Evolutionary conservation across 2,888 invertebrate genomes (phyloP), one percentile per base, ranked within the genome.

Genomic region (Acanthoscelides obtectus): DNA sequence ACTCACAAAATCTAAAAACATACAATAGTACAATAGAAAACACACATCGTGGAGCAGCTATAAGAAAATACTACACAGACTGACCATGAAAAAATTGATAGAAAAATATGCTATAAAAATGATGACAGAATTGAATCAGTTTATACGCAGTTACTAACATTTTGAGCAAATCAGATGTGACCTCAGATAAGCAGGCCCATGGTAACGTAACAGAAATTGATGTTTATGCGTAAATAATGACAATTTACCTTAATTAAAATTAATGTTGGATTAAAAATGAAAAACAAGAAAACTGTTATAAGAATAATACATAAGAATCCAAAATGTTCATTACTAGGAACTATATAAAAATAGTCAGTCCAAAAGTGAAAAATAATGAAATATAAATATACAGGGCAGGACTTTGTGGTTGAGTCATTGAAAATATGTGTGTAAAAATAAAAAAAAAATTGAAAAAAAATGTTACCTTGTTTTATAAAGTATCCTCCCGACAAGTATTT

Each of bases 331-430:
- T 70, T 69, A 8, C 21, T 45, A 64, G 69, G 68, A 63, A 69
- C 69, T 71, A 66, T 69, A 71, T 67, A 67, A 3, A 22, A 64
- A 70, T 67, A 67, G 72, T 70, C 69, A 72, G 72, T 72, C 72
- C 68, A 69, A 65, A 72, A 70, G 27, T 67, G 65, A 71, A 67
- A n/a, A n/a, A n/a, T n/a, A n/a, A n/a, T n/a, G 69, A 20, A 45
- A 67, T 66, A 64, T 63, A 67, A 22, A 67, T 64, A 45, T 17
- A 64, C 66, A n/a, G n/a, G n/a, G n/a, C n/a, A n/a, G n/a, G n/a
- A n/a, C n/a, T n/a, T n/a, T n/a, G n/a, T n/a, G n/a, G n/a, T n/a
- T n/a, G n/a, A n/a, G n/a, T n/a, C n/a, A n/a, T n/a, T n/a, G n/a
- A n/a, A n/a, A n/a, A n/a, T n/a, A n/a, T n/a, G n/a, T n/a, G n/a